A percentile compares a stretch with the other conserved stretches of the same genome.
Evolutionary conservation across 1,140 invertebrate genomes (phyloP).

Genomic region (Arion vulgaris): DNA sequence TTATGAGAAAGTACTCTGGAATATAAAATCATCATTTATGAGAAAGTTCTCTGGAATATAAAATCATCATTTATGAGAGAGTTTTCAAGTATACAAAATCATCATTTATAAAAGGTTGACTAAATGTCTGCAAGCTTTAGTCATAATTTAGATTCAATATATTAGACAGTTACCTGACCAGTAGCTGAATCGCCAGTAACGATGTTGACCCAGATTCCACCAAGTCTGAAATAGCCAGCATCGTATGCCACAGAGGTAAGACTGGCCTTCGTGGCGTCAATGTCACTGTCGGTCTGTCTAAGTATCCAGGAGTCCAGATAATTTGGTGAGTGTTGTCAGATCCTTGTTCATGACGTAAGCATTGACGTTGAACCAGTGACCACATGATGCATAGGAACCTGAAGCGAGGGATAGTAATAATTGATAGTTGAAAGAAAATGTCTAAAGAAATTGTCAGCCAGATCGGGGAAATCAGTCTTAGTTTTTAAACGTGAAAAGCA

Average conservation of each 20-base stretch:
- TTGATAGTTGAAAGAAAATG: too few species aligned
- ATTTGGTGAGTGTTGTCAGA: conserved; percentile 25
- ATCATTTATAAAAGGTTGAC: neutral
- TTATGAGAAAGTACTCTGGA: too few species aligned
- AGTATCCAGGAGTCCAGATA: conserved; percentile 12
- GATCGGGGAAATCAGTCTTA: too few species aligned
- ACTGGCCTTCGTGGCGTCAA: too few species aligned
- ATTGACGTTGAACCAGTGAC: neutral
- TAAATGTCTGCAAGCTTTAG: neutral
- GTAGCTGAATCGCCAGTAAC: neutral
- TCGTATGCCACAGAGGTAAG: conserved; percentile 6
- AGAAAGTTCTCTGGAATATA: too few species aligned
- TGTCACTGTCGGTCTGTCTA: neutral
- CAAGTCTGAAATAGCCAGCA: conserved; percentile 15
- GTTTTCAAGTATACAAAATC: neutral
- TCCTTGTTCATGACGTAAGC: neutral
- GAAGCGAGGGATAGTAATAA: too few species aligned
- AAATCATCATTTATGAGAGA: too few species aligned
- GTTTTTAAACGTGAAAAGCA: too few species aligned
- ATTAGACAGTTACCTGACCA: neutral
- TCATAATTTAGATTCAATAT: neutral
- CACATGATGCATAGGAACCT: conserved; percentile 2
- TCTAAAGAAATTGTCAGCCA: too few species aligned
- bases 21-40: too few species aligned
- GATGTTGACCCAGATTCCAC: conserved; percentile 21